phyloP scores from a whole-genome alignment of 2,888 invertebrate genomes.

The Hyalella azteca region DNA sequence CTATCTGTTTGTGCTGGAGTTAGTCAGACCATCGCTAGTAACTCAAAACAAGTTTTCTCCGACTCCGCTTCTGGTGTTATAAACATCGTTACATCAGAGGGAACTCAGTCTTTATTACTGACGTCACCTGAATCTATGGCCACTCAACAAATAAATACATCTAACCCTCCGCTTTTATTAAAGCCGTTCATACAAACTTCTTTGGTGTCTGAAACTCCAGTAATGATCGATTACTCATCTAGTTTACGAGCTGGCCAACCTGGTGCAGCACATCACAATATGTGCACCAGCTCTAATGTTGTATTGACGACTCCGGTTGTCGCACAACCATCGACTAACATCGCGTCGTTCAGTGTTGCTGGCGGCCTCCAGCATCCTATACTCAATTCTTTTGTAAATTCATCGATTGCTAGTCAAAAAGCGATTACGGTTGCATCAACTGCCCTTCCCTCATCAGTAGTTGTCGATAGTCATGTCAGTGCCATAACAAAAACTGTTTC shows the following conservation, averaged over 20 bases:
- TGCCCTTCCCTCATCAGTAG: neutral
- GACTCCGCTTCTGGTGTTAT: neutral
- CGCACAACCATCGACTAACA: conserved; percentile 6
- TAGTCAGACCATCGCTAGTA: neutral
- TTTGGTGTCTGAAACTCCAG: neutral
- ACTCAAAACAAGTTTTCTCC: neutral
- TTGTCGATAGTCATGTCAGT: neutral
- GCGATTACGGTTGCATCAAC: conserved; percentile 9
- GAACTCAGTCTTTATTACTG: neutral
- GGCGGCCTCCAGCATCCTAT: conserved; percentile 3
- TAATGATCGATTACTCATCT: conserved; percentile 5
- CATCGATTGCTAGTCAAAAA: conserved; percentile 23
- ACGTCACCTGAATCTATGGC: neutral
- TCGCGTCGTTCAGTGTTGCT: neutral
- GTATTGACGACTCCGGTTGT: neutral
- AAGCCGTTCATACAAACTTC: neutral
- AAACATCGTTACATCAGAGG: neutral
- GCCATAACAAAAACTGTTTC: conserved; percentile 21
- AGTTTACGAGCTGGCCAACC: neutral
- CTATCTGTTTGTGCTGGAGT: neutral
- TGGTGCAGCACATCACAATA: neutral
- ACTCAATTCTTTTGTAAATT: conserved; percentile 12
- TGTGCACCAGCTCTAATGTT: neutral
- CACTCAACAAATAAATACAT: neutral
- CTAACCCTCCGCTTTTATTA: neutral